Base-by-base conservation (phyloP, 2,113 vertebrate species). In the Hippopotamus amphibius region DNA sequence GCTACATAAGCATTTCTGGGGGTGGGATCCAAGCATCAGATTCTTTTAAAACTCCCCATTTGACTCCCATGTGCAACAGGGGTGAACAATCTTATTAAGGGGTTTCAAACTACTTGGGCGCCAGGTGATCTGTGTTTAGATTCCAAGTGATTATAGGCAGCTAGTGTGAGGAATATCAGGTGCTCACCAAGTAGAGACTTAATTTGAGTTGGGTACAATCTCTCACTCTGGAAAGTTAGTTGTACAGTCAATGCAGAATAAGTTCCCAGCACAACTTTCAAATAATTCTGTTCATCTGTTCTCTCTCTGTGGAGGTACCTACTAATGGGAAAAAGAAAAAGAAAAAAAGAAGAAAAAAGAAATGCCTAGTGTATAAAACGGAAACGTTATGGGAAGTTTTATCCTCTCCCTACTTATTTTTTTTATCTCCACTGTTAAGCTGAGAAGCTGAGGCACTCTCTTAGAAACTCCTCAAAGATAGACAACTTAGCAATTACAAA, bases 251-350 rank as follows among this genome's bases (percentile, higher is more conserved):
- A 48, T 5, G 13, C 41, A 92, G 83, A 82, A 15, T 74, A 88
- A 88, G 57, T 95, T 95, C 30, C 37, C 48, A 92, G 57, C 14
- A 59, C 17, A 88, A 59, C 37, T 15, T 92, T 72, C n/a, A 87
- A 55, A 43, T 41, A 84, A 69, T 77, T 90, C 71, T 95, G 41
- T 84, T 53, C 53, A 61, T 68, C 76, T 53, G 12, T 59, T 95
- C 66, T 74, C 2, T 68, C 10, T 68, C 7, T 5, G 0, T 82
- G 30, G 19, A 74, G 6, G 37, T 8, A 65, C 7, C 28, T 57
- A 46, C 61, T 48, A 48, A 69, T 69, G 50, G 50, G 24, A 59
- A 69, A 28, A 55, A 57, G 28, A 5, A 19, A 50, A n/a, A 77
- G 48, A 59, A 30, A 59, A 69, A 37, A 53, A 57, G 28, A 6